These are phyloP conservation scores for Protula sp. DNA, from an alignment of 2,888 invertebrate genomes.

Conservation along the genomic window DNA sequence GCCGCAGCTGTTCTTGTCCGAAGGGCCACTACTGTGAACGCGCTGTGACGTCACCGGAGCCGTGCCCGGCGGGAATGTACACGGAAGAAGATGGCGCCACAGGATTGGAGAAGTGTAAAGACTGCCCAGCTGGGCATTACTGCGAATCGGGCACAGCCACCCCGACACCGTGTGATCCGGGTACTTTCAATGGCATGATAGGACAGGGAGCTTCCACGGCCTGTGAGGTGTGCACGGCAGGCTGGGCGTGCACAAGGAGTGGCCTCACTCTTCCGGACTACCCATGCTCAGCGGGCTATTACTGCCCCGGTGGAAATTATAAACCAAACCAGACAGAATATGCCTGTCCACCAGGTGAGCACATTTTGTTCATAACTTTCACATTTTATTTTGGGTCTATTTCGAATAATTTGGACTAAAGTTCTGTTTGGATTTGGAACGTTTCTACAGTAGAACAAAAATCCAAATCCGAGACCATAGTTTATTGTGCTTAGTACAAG, in stretches of 20 bases:
- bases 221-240: slow-evolving; percentile 39
- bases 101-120: slow-evolving; percentile 33
- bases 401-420: too few species aligned
- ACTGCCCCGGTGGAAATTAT: slow-evolving; percentile 45
- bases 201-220: slow-evolving; percentile 22
- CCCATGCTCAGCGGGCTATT: slow-evolving; percentile 45
- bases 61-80: slow-evolving; percentile 42
- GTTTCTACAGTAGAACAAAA: too few species aligned
- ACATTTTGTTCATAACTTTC: too few species aligned
- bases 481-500: too few species aligned
- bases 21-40: slow-evolving; percentile 40
- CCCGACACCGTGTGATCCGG: slow-evolving; percentile 34
- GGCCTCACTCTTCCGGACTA: slow-evolving; percentile 38
- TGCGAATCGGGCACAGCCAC: slow-evolving; percentile 31
- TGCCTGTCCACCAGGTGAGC: slow-evolving; percentile 42
- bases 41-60: slow-evolving; percentile 25
- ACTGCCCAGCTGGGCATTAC: slow-evolving; percentile 27
- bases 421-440: too few species aligned
- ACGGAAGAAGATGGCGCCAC: slow-evolving; percentile 42
- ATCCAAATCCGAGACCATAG: too few species aligned
- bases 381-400: too few species aligned
- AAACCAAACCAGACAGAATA: slow-evolving; percentile 39
- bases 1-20: slow-evolving; percentile 39
- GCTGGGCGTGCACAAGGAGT: slow-evolving; percentile 37
- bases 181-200: slow-evolving; percentile 36